phyloP scores from a whole-genome alignment of 2,888 invertebrate genomes.

The Taenaris catops region DNA sequence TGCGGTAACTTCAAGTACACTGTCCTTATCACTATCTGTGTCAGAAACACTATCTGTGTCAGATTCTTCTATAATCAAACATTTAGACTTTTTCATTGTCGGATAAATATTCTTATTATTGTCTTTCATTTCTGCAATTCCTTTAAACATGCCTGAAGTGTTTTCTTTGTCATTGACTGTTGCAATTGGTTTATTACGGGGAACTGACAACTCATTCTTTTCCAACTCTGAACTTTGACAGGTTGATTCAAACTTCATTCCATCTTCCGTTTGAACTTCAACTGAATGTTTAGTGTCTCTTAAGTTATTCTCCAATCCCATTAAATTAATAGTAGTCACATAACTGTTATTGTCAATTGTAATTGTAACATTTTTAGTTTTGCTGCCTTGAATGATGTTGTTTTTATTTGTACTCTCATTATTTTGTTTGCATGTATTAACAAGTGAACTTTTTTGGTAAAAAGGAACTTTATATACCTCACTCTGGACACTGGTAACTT shows the following conservation, averaged over 20 bases:
- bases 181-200: no score
- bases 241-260: no score
- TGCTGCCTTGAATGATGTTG: neutral
- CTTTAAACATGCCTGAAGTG: neutral
- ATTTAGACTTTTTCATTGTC: constrained; percentile 9
- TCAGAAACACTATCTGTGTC: constrained; percentile 48
- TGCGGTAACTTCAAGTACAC: constrained; percentile 41
- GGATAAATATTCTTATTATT: no score
- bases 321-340: constrained; percentile 35
- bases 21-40: constrained; percentile 30
- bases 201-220: no score
- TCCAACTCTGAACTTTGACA: no score
- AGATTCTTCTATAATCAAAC: constrained; percentile 48
- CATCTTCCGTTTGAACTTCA: constrained; percentile 44
- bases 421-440: constrained; percentile 38
- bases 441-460: constrained; percentile 43
- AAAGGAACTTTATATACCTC: constrained; percentile 41
- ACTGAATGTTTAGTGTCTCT: constrained; percentile 28
- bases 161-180: neutral
- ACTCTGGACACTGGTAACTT: no score
- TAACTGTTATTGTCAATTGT: constrained; percentile 21
- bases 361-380: constrained; percentile 19
- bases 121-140: constrained; percentile 2
- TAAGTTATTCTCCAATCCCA: constrained; percentile 26
- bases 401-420: constrained; percentile 27